phyloP scores from a whole-genome alignment of 2,797 vertebrate genomes.

The Liasis olivaceus region DNA sequence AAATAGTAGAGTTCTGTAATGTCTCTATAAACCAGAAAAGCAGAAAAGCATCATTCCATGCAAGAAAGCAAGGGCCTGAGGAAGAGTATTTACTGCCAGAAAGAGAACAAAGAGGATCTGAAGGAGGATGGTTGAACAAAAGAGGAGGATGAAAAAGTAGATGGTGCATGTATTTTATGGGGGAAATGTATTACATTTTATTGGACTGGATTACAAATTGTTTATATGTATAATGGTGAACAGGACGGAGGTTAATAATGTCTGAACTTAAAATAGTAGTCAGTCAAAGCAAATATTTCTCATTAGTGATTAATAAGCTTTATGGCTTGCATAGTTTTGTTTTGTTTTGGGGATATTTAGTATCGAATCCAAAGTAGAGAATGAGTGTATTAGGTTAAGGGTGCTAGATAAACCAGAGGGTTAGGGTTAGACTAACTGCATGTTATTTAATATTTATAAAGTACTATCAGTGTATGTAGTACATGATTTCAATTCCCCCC shows the following conservation, averaged over 20 bases:
- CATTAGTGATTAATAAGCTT: neutral
- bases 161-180: neutral
- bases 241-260: neutral
- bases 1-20: neutral
- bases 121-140: neutral
- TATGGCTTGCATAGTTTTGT: neutral
- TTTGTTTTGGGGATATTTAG: constrained; percentile 13
- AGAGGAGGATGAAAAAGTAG: neutral
- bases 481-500: neutral
- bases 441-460: neutral
- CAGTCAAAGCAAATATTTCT: constrained; percentile 9
- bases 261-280: neutral
- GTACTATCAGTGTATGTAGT: neutral
- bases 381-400: neutral
- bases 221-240: neutral
- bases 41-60: neutral
- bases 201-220: neutral
- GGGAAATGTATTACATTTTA: neutral
- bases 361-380: neutral
- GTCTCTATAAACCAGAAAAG: neutral
- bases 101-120: neutral
- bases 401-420: neutral
- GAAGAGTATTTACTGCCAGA: neutral
- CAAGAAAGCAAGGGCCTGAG: neutral
- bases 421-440: constrained; percentile 2